These are phyloP conservation scores for Xenopus borealis DNA, from an alignment of 2,113 vertebrate species.

Conservation along the genomic window DNA sequence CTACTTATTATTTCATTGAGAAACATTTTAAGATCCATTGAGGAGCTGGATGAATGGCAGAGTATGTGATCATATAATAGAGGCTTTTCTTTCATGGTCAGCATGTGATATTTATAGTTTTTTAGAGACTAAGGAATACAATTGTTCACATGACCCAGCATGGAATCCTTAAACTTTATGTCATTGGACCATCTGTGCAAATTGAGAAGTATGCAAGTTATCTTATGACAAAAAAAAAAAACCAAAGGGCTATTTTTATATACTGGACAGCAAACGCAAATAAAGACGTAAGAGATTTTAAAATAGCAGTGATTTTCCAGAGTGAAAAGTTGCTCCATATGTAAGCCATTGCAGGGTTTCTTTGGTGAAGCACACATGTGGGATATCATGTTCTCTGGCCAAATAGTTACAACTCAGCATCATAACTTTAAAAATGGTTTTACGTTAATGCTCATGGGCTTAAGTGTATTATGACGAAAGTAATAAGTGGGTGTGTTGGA, in stretches of 20 bases:
- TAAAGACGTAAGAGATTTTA: constrained; percentile 34
- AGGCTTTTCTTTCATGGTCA: constrained; percentile 22
- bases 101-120: constrained; percentile 37
- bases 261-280: constrained; percentile 29
- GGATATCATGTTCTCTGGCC: constrained; percentile 9
- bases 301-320: constrained; percentile 37
- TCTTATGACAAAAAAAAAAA: constrained; percentile 42
- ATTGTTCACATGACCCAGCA: constrained; percentile 36
- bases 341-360: constrained; percentile 14
- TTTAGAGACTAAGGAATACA: constrained; percentile 29
- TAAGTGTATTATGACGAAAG: neutral
- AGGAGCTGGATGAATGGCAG: constrained; percentile 9
- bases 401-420: constrained; percentile 8
- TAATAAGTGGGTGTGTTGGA: too few species aligned
- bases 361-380: constrained; percentile 1
- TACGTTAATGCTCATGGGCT: neutral
- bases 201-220: constrained; percentile 40
- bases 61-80: constrained; percentile 14
- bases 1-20: neutral
- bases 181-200: constrained; percentile 43
- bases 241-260: constrained; percentile 37
- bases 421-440: neutral
- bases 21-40: neutral
- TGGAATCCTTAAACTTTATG: constrained; percentile 32
- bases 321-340: constrained; percentile 27